These are phyloP conservation scores for Ectropis grisescens DNA, from an alignment of 1,140 invertebrate genomes.

Conservation along the genomic window DNA sequence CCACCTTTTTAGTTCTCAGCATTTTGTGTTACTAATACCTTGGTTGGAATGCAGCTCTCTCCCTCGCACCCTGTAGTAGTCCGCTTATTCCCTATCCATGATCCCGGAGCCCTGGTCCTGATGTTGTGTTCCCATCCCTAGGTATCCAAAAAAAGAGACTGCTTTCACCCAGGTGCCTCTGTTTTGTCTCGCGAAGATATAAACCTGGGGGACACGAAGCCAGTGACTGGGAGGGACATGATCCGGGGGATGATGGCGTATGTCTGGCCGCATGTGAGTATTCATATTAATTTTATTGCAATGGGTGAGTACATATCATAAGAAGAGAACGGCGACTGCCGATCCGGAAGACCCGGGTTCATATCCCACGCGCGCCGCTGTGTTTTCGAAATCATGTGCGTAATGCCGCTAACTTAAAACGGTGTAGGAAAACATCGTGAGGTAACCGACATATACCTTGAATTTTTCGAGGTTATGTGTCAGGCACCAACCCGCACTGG, in stretches of 20 bases:
- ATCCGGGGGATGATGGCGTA: conserved; percentile 89
- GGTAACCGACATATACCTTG: too few relatives aligned
- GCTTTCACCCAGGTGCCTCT: conserved; percentile 91
- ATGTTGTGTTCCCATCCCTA: conserved; percentile 48
- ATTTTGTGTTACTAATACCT: conserved; percentile 47
- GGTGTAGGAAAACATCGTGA: too few relatives aligned
- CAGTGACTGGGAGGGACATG: conserved; percentile 85
- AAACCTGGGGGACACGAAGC: conserved; percentile 68
- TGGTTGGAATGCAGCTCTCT: conserved; percentile 56
- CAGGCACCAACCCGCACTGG: too few relatives aligned
- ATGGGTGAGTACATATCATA: conserved; percentile 1
- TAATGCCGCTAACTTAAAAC: too few relatives aligned
- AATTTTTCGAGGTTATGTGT: too few relatives aligned
- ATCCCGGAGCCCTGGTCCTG: too few relatives aligned
- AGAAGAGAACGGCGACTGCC: too few relatives aligned
- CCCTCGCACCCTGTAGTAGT: conserved; percentile 13
- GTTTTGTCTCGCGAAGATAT: conserved; percentile 78
- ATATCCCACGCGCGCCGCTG: too few relatives aligned
- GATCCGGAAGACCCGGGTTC: too few relatives aligned
- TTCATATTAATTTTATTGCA: conserved; percentile 9
- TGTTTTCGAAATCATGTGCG: too few relatives aligned
- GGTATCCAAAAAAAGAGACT: conserved; percentile 80
- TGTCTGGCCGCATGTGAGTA: conserved; percentile 92
- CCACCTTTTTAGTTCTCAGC: too few relatives aligned
- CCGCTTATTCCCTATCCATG: conserved; percentile 18